Evolutionary conservation across 35 echinoderm and acorn worm genomes (phyloP).

Genomic region (Amphiura filiformis): DNA sequence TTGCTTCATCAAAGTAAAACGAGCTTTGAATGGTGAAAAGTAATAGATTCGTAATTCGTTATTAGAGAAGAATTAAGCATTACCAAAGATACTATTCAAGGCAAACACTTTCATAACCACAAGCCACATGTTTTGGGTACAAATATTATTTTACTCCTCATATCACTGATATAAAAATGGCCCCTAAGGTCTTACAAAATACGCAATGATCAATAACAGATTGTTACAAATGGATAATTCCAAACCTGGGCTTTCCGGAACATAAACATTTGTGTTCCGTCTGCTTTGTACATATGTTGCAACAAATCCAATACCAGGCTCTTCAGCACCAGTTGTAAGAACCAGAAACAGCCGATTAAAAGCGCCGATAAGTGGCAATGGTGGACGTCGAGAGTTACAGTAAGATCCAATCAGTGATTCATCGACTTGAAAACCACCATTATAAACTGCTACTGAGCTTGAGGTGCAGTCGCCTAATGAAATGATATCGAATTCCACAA

Average conservation of each 20-base stretch:
- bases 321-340: neutral
- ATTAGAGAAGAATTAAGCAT: too few species aligned
- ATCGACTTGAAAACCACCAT: neutral
- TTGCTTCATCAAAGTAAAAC: too few species aligned
- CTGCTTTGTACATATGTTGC: neutral
- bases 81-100: too few species aligned
- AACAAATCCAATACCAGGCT: neutral
- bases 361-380: neutral
- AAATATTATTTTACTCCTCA: too few species aligned
- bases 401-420: neutral
- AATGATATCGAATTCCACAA: neutral
- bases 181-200: too few species aligned
- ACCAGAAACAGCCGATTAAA: neutral
- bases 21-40: too few species aligned
- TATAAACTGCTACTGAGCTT: neutral
- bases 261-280: neutral
- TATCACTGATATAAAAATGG: too few species aligned
- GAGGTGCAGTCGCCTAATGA: neutral
- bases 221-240: too few species aligned
- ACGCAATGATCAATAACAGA: too few species aligned
- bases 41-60: too few species aligned
- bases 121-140: too few species aligned
- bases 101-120: too few species aligned
- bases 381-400: neutral
- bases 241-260: neutral